Conservation (phyloP, 2,888 invertebrate genomes). For the Trachelus iudaicus region DNA sequence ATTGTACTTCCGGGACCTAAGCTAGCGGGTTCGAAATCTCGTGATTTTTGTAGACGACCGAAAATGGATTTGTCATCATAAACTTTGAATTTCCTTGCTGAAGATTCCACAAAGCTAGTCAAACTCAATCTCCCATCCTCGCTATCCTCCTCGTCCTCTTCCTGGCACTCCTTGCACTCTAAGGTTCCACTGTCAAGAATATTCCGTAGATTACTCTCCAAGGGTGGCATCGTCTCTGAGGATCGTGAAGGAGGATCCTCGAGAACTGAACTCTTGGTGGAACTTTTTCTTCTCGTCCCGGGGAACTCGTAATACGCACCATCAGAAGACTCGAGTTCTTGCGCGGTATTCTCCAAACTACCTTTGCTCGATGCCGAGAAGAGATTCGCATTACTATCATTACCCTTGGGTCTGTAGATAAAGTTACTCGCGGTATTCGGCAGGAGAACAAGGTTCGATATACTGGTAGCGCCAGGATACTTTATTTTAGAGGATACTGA, state of each 20-base stretch:
- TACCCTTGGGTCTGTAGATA: conserved; percentile 43
- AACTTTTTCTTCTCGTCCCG: neutral
- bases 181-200: conserved; percentile 43
- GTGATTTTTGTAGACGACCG: neutral
- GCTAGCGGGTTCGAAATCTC: neutral
- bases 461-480: conserved; percentile 31
- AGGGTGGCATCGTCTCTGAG: conserved; percentile 23
- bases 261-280: neutral
- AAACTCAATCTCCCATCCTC: neutral
- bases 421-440: conserved; percentile 54
- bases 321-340: neutral
- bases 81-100: neutral
- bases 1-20: neutral
- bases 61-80: neutral
- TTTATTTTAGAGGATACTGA: conserved; percentile 27
- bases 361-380: conserved; percentile 44
- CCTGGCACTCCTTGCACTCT: conserved; percentile 12
- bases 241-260: neutral
- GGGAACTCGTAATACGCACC: neutral
- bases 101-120: neutral
- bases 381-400: conserved; percentile 49
- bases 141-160: neutral
- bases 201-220: conserved; percentile 45
- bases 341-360: conserved; percentile 28
- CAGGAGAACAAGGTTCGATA: conserved; percentile 38